Evolutionary conservation across 1,140 invertebrate genomes (phyloP).

Genomic region (Ceratoteleas bidentatus): DNA sequence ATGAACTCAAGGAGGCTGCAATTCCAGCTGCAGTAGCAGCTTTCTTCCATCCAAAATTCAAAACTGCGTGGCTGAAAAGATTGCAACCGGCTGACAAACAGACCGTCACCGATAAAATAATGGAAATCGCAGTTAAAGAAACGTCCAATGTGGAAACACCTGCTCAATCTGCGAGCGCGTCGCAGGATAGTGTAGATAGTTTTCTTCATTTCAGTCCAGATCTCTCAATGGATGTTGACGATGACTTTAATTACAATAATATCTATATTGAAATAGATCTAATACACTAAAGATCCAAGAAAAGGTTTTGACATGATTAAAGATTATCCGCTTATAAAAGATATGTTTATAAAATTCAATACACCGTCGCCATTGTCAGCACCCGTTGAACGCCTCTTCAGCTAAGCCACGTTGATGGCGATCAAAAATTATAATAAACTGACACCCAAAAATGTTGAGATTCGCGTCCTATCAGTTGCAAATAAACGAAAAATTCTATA

Average conservation of each 20-base stretch:
- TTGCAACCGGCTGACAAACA: background rate
- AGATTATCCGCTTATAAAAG: no score
- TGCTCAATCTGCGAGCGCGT: background rate
- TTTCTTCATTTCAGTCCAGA: conserved; percentile 1
- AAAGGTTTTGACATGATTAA: no score
- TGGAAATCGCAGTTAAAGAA: conserved; percentile 1
- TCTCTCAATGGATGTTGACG: background rate
- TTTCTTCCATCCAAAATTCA: conserved; percentile 2
- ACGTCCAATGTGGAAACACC: background rate
- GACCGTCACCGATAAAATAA: background rate
- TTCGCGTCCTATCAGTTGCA: no score
- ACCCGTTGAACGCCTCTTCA: no score
- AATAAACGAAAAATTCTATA: no score
- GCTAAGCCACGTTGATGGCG: no score
- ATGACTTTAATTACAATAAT: background rate
- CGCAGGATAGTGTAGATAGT: background rate
- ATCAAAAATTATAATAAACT: no score
- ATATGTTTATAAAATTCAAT: no score
- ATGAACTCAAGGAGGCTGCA: background rate
- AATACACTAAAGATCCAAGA: no score
- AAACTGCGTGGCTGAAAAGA: conserved; percentile 4
- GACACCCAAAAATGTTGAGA: no score
- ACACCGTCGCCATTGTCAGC: no score
- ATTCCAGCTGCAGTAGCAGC: background rate
- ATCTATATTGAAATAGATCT: background rate